Percentiles rank a stretch among this genome's conserved stretches.
Evolutionary conservation across 2,113 vertebrate species (phyloP).

Genomic region (Tetrao urogallus): DNA sequence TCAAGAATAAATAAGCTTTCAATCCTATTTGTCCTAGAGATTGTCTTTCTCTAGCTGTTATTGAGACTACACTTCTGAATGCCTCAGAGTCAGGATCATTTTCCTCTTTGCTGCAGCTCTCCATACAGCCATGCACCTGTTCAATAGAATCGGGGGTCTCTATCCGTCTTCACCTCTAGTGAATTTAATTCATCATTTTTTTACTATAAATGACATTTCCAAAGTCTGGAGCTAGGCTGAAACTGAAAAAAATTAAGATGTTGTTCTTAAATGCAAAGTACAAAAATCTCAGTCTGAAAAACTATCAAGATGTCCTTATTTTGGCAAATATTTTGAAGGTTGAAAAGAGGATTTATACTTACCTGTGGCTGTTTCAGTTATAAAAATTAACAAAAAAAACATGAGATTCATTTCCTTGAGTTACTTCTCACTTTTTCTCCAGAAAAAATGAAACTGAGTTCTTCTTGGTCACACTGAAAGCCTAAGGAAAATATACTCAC

Average conservation of each 20-base stretch:
- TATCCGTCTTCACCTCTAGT: not conserved
- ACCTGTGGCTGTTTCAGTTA: conserved; percentile 35
- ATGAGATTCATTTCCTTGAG: conserved; percentile 44
- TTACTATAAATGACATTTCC: not conserved
- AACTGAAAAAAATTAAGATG: not conserved
- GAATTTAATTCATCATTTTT: not conserved
- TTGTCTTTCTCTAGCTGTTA: not conserved
- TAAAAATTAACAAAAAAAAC: conserved; percentile 13
- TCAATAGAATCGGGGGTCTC: not conserved
- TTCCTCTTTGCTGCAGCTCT: not conserved
- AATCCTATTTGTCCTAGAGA: not conserved
- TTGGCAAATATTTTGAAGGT: not conserved
- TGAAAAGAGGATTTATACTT: conserved; percentile 14
- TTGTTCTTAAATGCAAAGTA: not conserved
- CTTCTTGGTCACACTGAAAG: not conserved
- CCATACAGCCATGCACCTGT: not conserved
- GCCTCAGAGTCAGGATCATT: not conserved
- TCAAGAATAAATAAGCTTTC: not conserved
- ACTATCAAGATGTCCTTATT: not conserved
- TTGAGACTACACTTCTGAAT: not conserved
- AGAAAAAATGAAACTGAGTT: not conserved
- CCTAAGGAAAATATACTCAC: not conserved
- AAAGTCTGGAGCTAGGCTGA: not conserved
- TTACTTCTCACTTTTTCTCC: conserved; percentile 1
- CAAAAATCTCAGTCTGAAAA: not conserved